phyloP scores from a whole-genome alignment of 2,888 invertebrate species.

The Polyommatus iphigenia region DNA sequence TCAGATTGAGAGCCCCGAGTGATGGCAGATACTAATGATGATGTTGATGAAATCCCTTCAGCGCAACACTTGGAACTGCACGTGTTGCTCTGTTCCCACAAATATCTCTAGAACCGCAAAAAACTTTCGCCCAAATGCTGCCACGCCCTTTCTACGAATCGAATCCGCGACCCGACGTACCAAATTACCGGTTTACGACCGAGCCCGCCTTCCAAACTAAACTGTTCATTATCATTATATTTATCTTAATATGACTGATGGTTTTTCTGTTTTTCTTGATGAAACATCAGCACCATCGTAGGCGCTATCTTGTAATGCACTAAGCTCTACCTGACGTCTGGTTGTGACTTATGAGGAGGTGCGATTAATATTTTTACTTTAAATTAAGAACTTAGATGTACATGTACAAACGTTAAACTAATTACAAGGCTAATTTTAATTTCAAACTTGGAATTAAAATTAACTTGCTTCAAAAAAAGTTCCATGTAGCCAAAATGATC shows the following conservation, averaged over 20 bases:
- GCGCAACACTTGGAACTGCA: conserved; percentile 23
- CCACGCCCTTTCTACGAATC: conserved; percentile 54
- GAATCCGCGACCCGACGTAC: conserved; percentile 44
- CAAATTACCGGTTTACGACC: conserved; percentile 43
- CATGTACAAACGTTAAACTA: neutral
- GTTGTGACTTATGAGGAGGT: neutral
- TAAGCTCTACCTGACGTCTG: neutral
- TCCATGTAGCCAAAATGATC: neutral
- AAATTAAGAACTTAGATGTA: neutral
- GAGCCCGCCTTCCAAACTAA: conserved; percentile 39
- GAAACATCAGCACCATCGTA: neutral
- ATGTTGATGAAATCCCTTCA: neutral
- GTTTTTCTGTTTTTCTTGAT: conserved; percentile 35
- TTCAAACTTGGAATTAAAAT: neutral
- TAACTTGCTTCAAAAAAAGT: neutral
- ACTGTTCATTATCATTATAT: conserved; percentile 22
- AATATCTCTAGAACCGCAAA: conserved; percentile 41
- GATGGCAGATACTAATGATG: neutral
- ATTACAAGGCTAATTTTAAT: neutral
- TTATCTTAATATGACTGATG: conserved; percentile 22
- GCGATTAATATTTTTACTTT: neutral
- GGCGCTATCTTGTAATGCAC: neutral
- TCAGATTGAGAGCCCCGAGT: neutral
- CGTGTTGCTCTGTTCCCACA: conserved; percentile 39
- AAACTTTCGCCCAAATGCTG: conserved; percentile 53